These are phyloP conservation scores for Urophycis tenuis DNA, from an alignment of 2,797 vertebrate species.

Conservation along the genomic window DNA sequence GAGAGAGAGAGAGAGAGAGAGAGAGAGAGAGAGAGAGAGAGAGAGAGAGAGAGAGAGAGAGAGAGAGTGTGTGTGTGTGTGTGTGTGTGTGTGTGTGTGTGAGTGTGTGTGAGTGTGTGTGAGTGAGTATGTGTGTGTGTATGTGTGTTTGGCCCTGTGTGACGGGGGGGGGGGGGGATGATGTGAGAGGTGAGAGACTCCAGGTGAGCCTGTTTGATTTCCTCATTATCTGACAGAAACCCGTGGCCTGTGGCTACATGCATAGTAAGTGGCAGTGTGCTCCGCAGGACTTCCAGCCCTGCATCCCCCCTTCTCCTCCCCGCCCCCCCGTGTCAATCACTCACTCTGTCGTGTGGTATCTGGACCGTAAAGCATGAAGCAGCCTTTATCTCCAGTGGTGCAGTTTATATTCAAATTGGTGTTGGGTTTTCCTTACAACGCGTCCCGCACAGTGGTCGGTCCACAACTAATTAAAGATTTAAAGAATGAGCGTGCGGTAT, in stretches of 20 bases:
- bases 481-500: conserved; percentile 19
- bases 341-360: background rate
- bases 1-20: too few species aligned
- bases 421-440: background rate
- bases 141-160: background rate
- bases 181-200: background rate
- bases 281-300: background rate
- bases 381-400: background rate
- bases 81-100: background rate
- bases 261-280: background rate
- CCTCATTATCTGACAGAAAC: background rate
- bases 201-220: background rate
- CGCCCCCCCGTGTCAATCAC: too few species aligned
- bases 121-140: background rate
- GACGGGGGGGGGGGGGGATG: background rate
- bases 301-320: background rate
- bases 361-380: background rate
- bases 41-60: too few species aligned
- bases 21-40: too few species aligned
- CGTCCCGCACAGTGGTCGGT: background rate
- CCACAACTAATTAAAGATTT: conserved; percentile 20
- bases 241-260: background rate
- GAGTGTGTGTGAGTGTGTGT: background rate
- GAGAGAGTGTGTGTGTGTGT: background rate
- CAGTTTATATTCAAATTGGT: background rate